Conservation (phyloP, 2,797 vertebrate species). For the Sebastes goodei region DNA sequence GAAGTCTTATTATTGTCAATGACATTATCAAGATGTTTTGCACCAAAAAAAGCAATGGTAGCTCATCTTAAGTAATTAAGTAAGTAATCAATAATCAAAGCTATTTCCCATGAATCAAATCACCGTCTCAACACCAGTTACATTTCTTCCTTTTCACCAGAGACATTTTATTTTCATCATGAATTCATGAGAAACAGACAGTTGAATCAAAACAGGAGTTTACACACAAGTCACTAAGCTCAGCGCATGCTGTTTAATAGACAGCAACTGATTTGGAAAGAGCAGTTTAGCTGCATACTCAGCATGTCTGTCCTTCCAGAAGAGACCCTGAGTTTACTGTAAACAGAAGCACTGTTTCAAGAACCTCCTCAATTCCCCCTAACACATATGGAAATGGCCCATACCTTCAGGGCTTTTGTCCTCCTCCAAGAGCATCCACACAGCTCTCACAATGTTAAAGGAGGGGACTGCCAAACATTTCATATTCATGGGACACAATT, state of each 20-base stretch:
- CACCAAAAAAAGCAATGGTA: background rate
- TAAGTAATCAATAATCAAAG: background rate
- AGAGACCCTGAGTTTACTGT: slow-evolving; percentile 75
- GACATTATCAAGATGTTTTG: background rate
- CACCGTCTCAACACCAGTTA: background rate
- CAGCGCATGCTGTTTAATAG: slow-evolving; percentile 15
- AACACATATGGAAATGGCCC: slow-evolving; percentile 80
- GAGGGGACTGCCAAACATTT: slow-evolving; percentile 73
- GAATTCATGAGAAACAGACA: background rate
- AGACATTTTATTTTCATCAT: background rate
- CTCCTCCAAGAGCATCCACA: slow-evolving; percentile 61
- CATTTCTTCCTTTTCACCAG: background rate
- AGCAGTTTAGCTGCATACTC: slow-evolving; percentile 42
- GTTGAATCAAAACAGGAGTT: background rate
- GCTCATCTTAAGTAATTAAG: background rate
- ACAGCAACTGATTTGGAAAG: slow-evolving; percentile 28
- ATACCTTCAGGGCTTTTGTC: slow-evolving; percentile 78
- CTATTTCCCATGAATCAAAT: background rate
- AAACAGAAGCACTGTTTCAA: slow-evolving; percentile 72
- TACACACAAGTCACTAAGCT: background rate
- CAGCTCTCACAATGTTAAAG: slow-evolving; percentile 69
- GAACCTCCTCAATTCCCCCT: slow-evolving; percentile 60
- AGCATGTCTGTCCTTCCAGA: slow-evolving; percentile 38
- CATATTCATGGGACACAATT: slow-evolving; percentile 81
- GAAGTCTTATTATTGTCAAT: background rate